Evolutionary conservation across 2,797 vertebrate species (phyloP), one percentile per base, ranked within the genome.

Genomic region (Muraenolepis orangiensis): DNA sequence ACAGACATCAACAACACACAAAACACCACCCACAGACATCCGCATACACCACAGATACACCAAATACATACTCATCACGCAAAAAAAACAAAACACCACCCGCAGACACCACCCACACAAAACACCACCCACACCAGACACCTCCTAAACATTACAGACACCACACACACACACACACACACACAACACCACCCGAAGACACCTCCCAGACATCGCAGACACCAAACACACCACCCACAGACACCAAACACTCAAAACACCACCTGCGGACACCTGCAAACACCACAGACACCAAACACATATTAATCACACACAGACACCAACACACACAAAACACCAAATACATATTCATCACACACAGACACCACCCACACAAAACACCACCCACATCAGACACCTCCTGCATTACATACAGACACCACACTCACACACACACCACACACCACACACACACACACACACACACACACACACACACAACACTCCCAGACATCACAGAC

Each of bases 161-260:
- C 69, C 30, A 70, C 69, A 36, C 30, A 57, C 12, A 29, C 31
- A 38, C 14, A 16, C 42, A 74, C 72, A 66, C 46, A 18, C 11
- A 16, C 66, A 31, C 4, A 71, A 69, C 68, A 69, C 34, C n/a
- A n/a, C n/a, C n/a, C n/a, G n/a, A n/a, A n/a, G n/a, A n/a, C n/a
- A n/a, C n/a, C n/a, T 38, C 74, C 66, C 31, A 71, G 66, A 38
- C 32, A 36, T 3, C 18, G 7, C 16, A 51, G 16, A 51, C 46
- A 51, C 46, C 40, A 16, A 51, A 67, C 26, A 67, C 30, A 28
- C 16, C 66, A 40, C 72, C 66, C 66, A 70, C 34, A 72, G 69
- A 76, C 46, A 66, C 74, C 28, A 31, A 57, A 11, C 40, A 74
- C 71, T n/a, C n/a, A n/a, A n/a, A n/a, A 64, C 66, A 30, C 4